A percentile compares a stretch with the other conserved stretches of the same genome.
phyloP scores from a whole-genome alignment of 2,888 invertebrate species.

The Maniola hyperantus region DNA sequence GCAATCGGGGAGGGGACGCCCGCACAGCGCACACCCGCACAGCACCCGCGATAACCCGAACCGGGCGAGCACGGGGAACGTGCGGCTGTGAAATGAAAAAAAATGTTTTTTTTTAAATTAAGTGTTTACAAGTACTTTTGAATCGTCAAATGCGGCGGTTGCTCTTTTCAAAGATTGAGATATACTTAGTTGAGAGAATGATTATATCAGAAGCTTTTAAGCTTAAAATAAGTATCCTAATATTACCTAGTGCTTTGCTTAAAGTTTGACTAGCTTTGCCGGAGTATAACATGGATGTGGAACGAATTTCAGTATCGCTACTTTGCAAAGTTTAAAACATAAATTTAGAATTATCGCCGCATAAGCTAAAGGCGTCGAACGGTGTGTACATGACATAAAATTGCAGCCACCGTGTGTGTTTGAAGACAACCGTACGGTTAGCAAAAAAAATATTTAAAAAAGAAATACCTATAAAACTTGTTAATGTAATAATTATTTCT shows the following conservation, averaged over 20 bases:
- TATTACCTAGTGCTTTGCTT: background rate
- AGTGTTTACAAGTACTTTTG: too few relatives aligned
- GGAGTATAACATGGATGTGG: constrained; percentile 16
- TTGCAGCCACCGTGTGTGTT: constrained; percentile 30
- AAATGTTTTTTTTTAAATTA: too few relatives aligned
- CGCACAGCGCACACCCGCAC: too few relatives aligned
- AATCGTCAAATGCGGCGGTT: too few relatives aligned
- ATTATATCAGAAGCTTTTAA: background rate
- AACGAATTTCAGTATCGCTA: constrained; percentile 33
- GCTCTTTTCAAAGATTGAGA: too few relatives aligned
- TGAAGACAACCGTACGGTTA: constrained; percentile 24
- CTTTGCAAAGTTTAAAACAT: constrained; percentile 33
- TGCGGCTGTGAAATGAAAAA: too few relatives aligned
- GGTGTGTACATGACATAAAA: constrained; percentile 37
- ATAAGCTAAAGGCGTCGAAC: constrained; percentile 30
- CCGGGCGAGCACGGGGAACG: too few relatives aligned
- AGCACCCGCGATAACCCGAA: too few relatives aligned
- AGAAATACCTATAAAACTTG: too few relatives aligned
- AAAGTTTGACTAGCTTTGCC: constrained; percentile 13
- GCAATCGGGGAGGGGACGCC: too few relatives aligned
- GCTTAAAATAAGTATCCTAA: constrained; percentile 1
- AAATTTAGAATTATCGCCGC: constrained; percentile 34
- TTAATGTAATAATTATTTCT: too few relatives aligned
- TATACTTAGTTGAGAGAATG: background rate
- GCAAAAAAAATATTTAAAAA: constrained; percentile 7